Evolutionary conservation across 1,140 invertebrate species (phyloP), one percentile per base, ranked within the genome.

Genomic region (Arctopsyche grandis): DNA sequence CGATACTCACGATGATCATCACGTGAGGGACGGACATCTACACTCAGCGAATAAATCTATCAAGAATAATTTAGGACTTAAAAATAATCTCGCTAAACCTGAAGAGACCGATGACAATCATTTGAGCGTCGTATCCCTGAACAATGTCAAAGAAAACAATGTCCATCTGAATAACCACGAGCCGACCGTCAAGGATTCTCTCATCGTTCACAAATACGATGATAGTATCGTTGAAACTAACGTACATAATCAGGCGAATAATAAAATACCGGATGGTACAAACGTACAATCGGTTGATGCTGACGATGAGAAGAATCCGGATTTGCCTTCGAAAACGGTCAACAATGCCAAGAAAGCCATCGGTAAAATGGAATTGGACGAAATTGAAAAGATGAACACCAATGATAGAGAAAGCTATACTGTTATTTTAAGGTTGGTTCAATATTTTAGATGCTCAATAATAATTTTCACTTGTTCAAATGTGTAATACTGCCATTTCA

Each of bases 381-480:
- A 29, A 22, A 87, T 48, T 22, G 86, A 84, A 10, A 83, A 80
- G 14, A 88, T 88, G 66, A 87, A 89, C 76, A 82, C 89, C 79
- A 89, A 90, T 60, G 89, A 90, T 80, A 87, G 88, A 0, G 92
- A 92, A 78, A 91, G 92, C 83, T 92, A 92, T 80, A 92, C 91
- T 10, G 91, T 93, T 79, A 92, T 92, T 81, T 85, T 90, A 52
- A 88, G 87, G 89, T 89, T 12, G 83, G 85, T n/a, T n/a, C n/a
- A n/a, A n/a, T 82, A 75, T 69, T 79, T 77, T 26, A 16, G n/a
- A 60, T 19, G 21, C 14, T 60, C 19, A 12, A 52, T 52, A 19
- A 4, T 19, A 52, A 5, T 10, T 66, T 70, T 78, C 29, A 38
- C 29, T 38, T 4, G 29, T 38, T 1, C 29, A 38, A 38, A 38